Conservation (phyloP, 2,888 invertebrate genomes). For the Hemithea aestivaria region DNA sequence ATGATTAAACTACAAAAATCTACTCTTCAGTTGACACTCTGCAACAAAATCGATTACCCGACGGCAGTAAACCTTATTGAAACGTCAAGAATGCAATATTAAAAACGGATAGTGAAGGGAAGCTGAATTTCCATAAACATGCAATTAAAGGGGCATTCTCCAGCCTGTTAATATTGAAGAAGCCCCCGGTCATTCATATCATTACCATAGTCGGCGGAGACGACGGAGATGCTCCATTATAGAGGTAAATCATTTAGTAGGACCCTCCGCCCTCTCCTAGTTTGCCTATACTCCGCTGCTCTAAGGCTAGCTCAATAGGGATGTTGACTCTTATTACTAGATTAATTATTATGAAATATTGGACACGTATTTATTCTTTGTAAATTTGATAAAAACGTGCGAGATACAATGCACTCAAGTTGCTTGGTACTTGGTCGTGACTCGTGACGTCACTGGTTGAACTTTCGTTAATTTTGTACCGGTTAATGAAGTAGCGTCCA, state of each 20-base stretch:
- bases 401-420: no score
- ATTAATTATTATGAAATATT: no score
- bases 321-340: no score
- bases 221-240: conserved; percentile 19
- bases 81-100: conserved; percentile 40
- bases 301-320: no score
- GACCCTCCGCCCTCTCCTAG: neutral
- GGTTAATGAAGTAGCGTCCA: no score
- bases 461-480: no score
- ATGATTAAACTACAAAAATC: no score
- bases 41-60: conserved; percentile 8
- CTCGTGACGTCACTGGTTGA: no score
- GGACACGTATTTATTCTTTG: no score
- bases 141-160: conserved; percentile 50
- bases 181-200: conserved; percentile 27
- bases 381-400: no score
- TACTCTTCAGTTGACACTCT: neutral
- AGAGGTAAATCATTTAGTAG: conserved; percentile 19
- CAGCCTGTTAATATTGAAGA: conserved; percentile 45
- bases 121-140: conserved; percentile 53
- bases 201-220: conserved; percentile 14
- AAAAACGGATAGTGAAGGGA: conserved; percentile 28
- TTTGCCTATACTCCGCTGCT: neutral
- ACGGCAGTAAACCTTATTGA: conserved; percentile 16
- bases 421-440: no score